Percentiles rank a stretch among this genome's conserved stretches.
Evolutionary conservation across 2,113 vertebrate genomes (phyloP).

Genomic region (Chelonoidis abingdonii): DNA sequence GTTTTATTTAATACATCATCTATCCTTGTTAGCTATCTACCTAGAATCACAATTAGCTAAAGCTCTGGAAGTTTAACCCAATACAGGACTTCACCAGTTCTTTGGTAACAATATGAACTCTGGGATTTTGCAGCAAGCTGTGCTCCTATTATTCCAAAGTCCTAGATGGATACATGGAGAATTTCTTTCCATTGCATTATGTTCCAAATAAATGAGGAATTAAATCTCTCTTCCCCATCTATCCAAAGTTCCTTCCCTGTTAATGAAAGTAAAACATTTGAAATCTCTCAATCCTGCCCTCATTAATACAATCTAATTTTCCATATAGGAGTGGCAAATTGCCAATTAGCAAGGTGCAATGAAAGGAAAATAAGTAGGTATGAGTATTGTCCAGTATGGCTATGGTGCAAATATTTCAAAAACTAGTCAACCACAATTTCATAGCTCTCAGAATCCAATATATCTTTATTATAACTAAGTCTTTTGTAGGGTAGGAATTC

Average conservation of each 20-base stretch:
- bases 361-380: constrained; percentile 60
- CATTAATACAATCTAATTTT: constrained; percentile 21
- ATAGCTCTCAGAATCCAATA: neutral
- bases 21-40: neutral
- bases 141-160: neutral
- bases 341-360: constrained; percentile 44
- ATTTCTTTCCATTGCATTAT: neutral
- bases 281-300: neutral
- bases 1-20: neutral
- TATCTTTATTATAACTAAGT: constrained; percentile 11
- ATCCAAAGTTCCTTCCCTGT: neutral
- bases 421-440: constrained; percentile 40
- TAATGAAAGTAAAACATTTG: neutral
- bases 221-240: neutral
- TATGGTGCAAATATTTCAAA: constrained; percentile 61
- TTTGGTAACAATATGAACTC: neutral
- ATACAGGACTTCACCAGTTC: neutral
- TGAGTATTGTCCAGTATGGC: constrained; percentile 60
- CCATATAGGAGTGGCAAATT: constrained; percentile 34
- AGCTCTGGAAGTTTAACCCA: rapidly evolving
- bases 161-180: neutral
- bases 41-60: neutral
- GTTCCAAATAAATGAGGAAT: neutral
- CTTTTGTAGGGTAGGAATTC: constrained; percentile 23
- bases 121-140: neutral